Conservation (phyloP, 1,140 invertebrate species). For the Drosophila ananassae region DNA sequence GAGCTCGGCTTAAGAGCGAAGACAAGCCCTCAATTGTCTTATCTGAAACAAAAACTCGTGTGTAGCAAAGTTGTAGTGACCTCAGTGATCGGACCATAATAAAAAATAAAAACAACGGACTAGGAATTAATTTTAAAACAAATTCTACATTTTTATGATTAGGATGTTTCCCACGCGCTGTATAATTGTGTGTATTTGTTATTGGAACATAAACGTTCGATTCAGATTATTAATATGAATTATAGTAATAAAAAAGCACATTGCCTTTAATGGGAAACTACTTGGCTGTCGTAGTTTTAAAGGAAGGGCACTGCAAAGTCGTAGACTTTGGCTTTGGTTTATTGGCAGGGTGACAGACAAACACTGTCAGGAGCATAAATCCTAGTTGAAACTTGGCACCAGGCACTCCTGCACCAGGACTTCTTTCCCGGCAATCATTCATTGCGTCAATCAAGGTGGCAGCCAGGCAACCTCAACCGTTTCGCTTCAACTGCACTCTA, state of each 20-base stretch:
- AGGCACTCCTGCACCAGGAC: conserved; percentile 1
- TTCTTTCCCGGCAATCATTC: conserved; percentile 59
- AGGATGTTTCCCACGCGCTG: no score
- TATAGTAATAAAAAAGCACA: neutral
- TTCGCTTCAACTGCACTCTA: conserved; percentile 49
- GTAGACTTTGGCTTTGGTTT: conserved; percentile 22
- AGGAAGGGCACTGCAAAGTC: neutral
- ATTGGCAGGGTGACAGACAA: conserved; percentile 37
- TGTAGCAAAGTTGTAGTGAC: no score
- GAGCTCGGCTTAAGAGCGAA: no score
- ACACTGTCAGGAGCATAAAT: conserved; percentile 26
- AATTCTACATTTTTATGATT: no score
- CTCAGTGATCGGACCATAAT: no score
- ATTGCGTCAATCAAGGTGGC: conserved; percentile 67
- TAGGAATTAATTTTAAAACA: no score
- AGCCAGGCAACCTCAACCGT: conserved; percentile 22
- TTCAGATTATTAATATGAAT: no score
- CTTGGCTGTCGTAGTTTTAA: neutral
- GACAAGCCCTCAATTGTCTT: no score
- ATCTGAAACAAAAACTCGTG: no score
- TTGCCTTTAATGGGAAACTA: neutral
- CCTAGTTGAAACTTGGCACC: conserved; percentile 20
- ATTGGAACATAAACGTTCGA: no score
- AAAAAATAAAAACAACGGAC: no score
- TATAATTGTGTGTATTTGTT: no score